Evolutionary conservation across 2,888 invertebrate genomes (phyloP).

Genomic region (Amiota mariae): DNA sequence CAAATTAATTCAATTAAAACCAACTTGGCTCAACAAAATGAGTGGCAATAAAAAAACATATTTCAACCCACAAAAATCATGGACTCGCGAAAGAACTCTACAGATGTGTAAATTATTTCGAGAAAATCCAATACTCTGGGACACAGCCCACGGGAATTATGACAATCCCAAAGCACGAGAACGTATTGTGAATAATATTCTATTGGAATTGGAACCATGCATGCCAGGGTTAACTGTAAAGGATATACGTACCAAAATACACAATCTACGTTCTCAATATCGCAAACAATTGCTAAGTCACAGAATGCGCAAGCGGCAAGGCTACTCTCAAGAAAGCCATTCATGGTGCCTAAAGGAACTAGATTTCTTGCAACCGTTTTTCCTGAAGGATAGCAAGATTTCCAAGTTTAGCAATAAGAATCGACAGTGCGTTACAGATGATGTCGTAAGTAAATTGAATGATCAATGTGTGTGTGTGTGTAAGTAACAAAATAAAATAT

Average conservation of each 20-base stretch:
- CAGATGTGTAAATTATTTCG: not conserved
- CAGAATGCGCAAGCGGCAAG: not conserved
- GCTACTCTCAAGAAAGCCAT: not conserved
- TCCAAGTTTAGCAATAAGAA: not conserved
- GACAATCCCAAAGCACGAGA: not conserved
- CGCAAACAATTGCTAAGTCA: not conserved
- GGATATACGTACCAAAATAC: conserved; percentile 1
- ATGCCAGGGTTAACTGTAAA: not conserved
- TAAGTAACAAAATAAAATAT: too few relatives aligned
- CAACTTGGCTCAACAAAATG: too few relatives aligned
- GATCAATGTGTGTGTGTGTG: too few relatives aligned
- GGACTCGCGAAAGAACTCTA: not conserved
- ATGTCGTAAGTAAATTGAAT: not conserved
- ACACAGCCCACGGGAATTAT: not conserved
- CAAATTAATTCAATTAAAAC: not conserved
- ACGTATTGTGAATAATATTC: not conserved
- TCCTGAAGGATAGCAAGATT: not conserved
- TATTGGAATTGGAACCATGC: not conserved
- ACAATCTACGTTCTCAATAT: not conserved
- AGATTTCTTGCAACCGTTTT: not conserved
- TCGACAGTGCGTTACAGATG: not conserved
- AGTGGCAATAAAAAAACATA: not conserved
- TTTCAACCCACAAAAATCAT: not conserved
- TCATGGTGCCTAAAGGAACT: not conserved
- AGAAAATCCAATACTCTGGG: not conserved